Percentiles rank a stretch among this genome's conserved stretches.
Evolutionary conservation across 1,140 invertebrate species (phyloP).

Genomic region (Ceratina australensis): DNA sequence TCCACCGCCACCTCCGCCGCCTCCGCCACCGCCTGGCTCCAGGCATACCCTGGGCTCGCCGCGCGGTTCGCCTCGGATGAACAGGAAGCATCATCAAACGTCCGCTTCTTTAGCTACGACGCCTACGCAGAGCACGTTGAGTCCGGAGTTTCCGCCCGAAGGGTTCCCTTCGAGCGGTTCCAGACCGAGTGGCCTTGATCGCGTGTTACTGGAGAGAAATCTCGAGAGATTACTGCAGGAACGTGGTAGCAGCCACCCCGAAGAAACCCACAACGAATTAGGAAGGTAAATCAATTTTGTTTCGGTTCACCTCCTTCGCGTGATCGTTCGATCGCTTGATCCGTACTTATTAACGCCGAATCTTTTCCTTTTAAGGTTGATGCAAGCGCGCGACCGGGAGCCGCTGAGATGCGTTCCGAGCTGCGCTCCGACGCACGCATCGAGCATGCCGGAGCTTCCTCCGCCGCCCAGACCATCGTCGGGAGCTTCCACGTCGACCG

Average conservation of each 20-base stretch:
- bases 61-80: constrained; percentile 73
- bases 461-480: constrained; percentile 67
- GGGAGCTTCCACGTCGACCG: constrained; percentile 79
- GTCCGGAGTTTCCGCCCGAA: constrained; percentile 53
- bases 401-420: constrained; percentile 79
- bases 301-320: no score
- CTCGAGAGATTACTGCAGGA: constrained; percentile 81
- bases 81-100: constrained; percentile 74
- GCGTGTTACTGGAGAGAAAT: constrained; percentile 82
- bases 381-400: constrained; percentile 82
- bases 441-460: constrained; percentile 85
- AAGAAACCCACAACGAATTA: constrained; percentile 70
- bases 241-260: constrained; percentile 67
- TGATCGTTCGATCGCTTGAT: no score
- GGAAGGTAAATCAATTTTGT: constrained; percentile 68
- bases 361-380: constrained; percentile 74
- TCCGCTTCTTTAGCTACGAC: constrained; percentile 73
- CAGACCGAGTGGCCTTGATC: constrained; percentile 79
- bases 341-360: no score
- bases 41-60: constrained; percentile 72
- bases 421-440: constrained; percentile 78
- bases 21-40: constrained; percentile 64
- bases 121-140: constrained; percentile 67
- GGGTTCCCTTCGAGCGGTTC: constrained; percentile 61
- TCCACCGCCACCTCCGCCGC: constrained; percentile 74